Base-by-base conservation (phyloP, 2,888 invertebrate species). In the Lepidonotus clava region DNA sequence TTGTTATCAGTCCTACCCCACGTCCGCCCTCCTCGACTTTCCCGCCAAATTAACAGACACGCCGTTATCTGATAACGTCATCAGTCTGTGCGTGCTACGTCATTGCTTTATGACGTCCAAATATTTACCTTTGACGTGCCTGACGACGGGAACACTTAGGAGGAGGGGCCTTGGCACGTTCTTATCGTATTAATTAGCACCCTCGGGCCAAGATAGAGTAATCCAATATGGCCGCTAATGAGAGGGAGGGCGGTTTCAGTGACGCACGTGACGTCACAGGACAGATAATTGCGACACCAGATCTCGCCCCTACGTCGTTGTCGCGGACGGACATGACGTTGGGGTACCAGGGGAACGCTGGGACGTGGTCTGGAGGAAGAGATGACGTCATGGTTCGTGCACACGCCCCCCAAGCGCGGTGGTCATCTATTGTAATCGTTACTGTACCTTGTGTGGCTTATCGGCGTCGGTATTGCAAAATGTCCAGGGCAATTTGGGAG, bases 121-220 rank as follows among this genome's bases (percentile, higher is more conserved):
- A 80, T 80, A 51, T 41, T 80, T 80, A 80, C 51, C 41, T 32
- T 32, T 11, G 28, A 11, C 51, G 24, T 14, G 14, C 14, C 24
- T 18, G 46, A 28, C 28, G 46, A 46, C 32, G 51, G 21, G 11
- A 32, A 32, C 28, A 51, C 80, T 80, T 51, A 80, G 18, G 80
- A 18, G 41, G 18, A n/a, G 46, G 28, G 51, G 41, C 38, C 51
- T 18, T 14, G 46, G 24, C 80, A 46, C 80, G 46, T 32, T 46
- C 80, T 80, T 80, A 80, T 80, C 80, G 80, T 24, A 80, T 80
- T 80, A 80, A 80, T 80, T 80, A 80, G 51, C 80, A 46, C 41
- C 80, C 28, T 5, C 21, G 21, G 38, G 76, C 40, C 40, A 2
- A 1, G 61, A 24, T 76, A 2, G 21, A 28, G 32, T 18, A 80